These are phyloP conservation scores for Kradibia gibbosae DNA, from an alignment of 1,140 invertebrate species.

Conservation along the genomic window DNA sequence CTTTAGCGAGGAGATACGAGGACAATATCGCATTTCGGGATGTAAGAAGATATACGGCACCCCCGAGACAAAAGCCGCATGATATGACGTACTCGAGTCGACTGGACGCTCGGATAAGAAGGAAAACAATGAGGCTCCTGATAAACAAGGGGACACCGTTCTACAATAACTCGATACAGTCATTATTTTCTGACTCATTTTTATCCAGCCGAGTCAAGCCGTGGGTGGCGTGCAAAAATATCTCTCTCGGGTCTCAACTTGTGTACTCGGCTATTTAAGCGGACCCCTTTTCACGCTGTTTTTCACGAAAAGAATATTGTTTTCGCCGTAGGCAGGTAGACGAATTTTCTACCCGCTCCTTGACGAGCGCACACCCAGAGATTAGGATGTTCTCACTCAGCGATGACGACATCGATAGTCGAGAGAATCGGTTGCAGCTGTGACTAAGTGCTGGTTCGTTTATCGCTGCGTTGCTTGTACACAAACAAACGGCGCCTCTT, in stretches of 20 bases:
- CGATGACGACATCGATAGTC: background rate
- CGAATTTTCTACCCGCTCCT: background rate
- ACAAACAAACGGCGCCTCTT: background rate
- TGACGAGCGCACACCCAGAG: background rate
- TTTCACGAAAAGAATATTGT: slow-evolving; percentile 14
- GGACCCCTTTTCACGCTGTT: slow-evolving; percentile 11
- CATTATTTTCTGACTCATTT: slow-evolving; percentile 18
- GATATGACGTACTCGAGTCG: background rate
- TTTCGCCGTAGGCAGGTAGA: background rate
- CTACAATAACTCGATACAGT: background rate
- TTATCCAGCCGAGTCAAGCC: background rate
- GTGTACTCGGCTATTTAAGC: background rate
- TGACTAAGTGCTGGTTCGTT: slow-evolving; percentile 6
- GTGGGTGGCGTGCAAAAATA: background rate
- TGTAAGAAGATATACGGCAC: background rate
- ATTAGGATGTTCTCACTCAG: background rate
- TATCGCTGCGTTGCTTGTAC: background rate
- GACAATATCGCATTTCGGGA: slow-evolving; percentile 14
- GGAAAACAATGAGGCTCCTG: slow-evolving; percentile 1
- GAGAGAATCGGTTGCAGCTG: slow-evolving; percentile 3
- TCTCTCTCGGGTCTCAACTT: background rate
- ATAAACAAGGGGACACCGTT: slow-evolving; percentile 13
- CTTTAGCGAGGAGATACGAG: background rate
- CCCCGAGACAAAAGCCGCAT: background rate
- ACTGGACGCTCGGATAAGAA: background rate